Conservation (phyloP, 1,140 invertebrate genomes). For the Euschistus heros region DNA sequence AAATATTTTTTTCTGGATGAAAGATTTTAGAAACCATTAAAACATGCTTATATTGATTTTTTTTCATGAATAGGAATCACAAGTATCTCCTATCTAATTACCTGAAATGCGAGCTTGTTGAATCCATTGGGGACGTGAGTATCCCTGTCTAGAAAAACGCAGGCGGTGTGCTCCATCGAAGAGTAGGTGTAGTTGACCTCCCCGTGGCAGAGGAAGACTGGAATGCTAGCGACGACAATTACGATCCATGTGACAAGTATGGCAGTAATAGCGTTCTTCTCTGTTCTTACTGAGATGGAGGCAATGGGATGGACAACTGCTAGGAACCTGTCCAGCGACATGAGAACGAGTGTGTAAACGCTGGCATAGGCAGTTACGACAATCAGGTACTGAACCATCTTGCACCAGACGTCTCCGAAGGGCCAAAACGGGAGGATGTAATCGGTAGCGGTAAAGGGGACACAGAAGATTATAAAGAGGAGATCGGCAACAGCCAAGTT, state of each 20-base stretch:
- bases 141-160: constrained; percentile 50
- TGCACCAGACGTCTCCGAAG: constrained; percentile 83
- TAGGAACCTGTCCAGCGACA: constrained; percentile 84
- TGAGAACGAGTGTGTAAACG: constrained; percentile 87
- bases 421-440: constrained; percentile 82
- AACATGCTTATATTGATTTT: too few relatives aligned
- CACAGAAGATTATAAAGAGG: constrained; percentile 90
- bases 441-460: constrained; percentile 84
- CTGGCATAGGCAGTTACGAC: constrained; percentile 86
- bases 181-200: constrained; percentile 53
- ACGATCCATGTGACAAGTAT: constrained; percentile 72
- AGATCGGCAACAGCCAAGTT: constrained; percentile 83
- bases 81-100: too few relatives aligned
- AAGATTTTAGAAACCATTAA: too few relatives aligned
- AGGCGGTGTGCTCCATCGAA: constrained; percentile 48
- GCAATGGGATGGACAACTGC: constrained; percentile 89
- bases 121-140: constrained; percentile 40
- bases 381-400: constrained; percentile 71
- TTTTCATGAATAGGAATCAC: too few relatives aligned
- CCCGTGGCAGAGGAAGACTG: constrained; percentile 69
- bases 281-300: constrained; percentile 78
- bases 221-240: constrained; percentile 62
- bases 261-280: constrained; percentile 69
- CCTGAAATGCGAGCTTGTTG: constrained; percentile 54
- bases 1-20: too few relatives aligned